Percentiles rank a stretch among this genome's conserved stretches.
These are phyloP conservation scores for Anguilla rostrata DNA, from an alignment of 2,113 vertebrate genomes.

Conservation along the genomic window DNA sequence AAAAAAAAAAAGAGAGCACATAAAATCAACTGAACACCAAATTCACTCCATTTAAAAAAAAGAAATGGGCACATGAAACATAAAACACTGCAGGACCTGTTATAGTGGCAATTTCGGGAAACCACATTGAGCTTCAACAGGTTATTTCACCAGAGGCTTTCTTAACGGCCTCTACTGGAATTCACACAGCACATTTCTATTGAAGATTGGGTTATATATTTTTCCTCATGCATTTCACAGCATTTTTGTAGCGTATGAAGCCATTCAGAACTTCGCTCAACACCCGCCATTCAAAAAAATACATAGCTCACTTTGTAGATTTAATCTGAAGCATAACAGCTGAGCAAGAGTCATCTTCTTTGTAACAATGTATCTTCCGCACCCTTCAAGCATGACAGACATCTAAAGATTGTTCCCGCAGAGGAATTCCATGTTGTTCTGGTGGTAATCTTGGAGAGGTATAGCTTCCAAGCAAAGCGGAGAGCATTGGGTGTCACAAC, in stretches of 20 bases:
- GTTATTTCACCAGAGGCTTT: slow-evolving; percentile 17
- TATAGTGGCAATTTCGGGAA: slow-evolving; percentile 15
- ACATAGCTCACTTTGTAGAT: neutral
- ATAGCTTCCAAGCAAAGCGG: neutral
- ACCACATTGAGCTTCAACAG: neutral
- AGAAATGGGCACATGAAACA: slow-evolving; percentile 13
- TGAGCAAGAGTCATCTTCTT: neutral
- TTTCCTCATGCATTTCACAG: neutral
- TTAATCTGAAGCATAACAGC: slow-evolving; percentile 13
- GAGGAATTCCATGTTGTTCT: neutral
- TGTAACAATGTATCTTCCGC: neutral
- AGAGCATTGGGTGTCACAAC: neutral
- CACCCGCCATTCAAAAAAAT: neutral
- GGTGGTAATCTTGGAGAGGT: neutral
- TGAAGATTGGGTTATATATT: too few species aligned
- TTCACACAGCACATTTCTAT: too few species aligned
- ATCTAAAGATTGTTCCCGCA: neutral
- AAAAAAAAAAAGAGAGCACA: neutral
- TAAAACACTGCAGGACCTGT: slow-evolving; percentile 20
- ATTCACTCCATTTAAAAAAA: slow-evolving; percentile 15
- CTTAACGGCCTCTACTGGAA: neutral
- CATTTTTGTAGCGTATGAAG: neutral
- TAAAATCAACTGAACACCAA: neutral
- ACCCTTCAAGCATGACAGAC: neutral
- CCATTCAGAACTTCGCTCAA: neutral